A percentile compares a stretch with the other conserved stretches of the same genome.
phyloP scores from a whole-genome alignment of 2,797 vertebrate species.

The Thripadectes ignobilis region DNA sequence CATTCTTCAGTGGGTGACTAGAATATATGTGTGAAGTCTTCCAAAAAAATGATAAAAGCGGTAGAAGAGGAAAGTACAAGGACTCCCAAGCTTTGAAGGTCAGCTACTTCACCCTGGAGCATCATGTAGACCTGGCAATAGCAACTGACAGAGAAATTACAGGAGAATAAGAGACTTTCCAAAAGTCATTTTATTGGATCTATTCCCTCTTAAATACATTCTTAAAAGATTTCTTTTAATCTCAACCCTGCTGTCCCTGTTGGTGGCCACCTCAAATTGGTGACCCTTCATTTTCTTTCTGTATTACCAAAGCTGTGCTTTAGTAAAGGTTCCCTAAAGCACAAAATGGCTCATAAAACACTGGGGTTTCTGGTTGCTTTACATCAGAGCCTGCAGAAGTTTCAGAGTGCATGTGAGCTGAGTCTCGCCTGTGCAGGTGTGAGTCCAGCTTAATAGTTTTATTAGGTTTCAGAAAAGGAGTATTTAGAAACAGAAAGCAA shows the following conservation, averaged over 20 bases:
- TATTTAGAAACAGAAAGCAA: conserved; percentile 21
- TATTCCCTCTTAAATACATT: neutral
- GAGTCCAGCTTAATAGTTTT: neutral
- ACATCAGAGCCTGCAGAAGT: conserved; percentile 1
- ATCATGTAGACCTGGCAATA: neutral
- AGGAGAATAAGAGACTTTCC: neutral
- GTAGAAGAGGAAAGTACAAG: neutral
- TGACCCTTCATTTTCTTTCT: neutral
- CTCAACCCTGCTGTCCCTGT: neutral
- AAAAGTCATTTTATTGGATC: neutral
- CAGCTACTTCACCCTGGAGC: neutral
- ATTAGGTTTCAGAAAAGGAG: conserved; percentile 12
- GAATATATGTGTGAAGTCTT: conserved; percentile 36
- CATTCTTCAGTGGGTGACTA: conserved; percentile 38
- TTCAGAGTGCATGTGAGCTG: neutral
- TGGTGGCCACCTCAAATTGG: neutral
- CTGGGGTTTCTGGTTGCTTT: neutral
- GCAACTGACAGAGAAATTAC: neutral
- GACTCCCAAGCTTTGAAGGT: neutral
- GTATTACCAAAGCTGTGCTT: neutral
- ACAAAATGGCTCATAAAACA: conserved; percentile 23
- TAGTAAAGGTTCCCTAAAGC: neutral
- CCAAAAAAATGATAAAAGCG: neutral
- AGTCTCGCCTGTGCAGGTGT: neutral
- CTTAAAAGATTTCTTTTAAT: conserved; percentile 4